Conservation (phyloP, 1,140 invertebrate species). For the Cherax destructor region DNA sequence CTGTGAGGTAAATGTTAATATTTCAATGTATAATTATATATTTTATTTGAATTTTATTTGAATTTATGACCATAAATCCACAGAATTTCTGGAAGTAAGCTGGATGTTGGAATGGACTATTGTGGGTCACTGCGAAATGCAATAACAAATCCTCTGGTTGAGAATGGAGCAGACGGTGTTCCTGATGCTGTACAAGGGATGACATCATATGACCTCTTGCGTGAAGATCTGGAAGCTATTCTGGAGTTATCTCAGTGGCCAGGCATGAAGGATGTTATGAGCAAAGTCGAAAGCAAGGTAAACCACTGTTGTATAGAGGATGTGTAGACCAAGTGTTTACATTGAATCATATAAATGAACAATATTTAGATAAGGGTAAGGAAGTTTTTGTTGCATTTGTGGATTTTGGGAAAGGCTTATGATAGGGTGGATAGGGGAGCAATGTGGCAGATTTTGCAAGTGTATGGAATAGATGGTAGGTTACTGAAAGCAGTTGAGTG, state of each 20-base stretch:
- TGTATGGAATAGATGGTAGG: too few species aligned
- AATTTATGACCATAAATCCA: conserved; percentile 50
- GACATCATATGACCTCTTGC: conserved; percentile 87
- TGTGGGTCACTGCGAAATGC: conserved; percentile 82
- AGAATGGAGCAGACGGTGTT: conserved; percentile 84
- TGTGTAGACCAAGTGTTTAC: too few species aligned
- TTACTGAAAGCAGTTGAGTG: too few species aligned
- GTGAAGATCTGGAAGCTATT: conserved; percentile 93
- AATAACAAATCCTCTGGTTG: conserved; percentile 84
- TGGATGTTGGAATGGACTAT: conserved; percentile 90
- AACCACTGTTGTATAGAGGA: neutral
- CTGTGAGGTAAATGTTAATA: too few species aligned
- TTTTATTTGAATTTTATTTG: neutral
- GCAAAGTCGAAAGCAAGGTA: conserved; percentile 87
- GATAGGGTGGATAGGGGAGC: too few species aligned
- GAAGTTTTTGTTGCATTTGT: too few species aligned
- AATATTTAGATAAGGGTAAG: too few species aligned
- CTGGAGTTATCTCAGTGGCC: conserved; percentile 91
- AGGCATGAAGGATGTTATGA: conserved; percentile 84
- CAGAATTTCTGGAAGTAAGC: conserved; percentile 85
- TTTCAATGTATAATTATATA: too few species aligned
- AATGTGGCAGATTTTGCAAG: too few species aligned
- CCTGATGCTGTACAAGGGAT: conserved; percentile 84
- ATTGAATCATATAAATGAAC: too few species aligned
- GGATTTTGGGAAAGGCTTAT: too few species aligned